These are phyloP conservation scores for Aphidius gifuensis DNA, from an alignment of 1,140 invertebrate genomes.

Conservation along the genomic window DNA sequence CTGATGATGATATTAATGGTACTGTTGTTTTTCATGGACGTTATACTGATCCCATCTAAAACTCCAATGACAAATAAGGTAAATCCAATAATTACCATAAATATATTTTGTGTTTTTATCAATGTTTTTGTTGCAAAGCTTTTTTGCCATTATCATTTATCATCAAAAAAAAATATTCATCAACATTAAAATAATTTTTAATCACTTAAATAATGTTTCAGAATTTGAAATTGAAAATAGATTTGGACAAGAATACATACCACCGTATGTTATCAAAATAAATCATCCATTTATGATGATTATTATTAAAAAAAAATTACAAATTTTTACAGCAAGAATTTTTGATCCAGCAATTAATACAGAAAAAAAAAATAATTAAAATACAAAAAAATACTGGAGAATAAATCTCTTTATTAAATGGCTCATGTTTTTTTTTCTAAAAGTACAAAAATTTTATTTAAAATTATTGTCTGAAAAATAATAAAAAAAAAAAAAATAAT, in stretches of 20 bases:
- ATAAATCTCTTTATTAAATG: too few species aligned
- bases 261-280: background rate
- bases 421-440: too few species aligned
- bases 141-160: background rate
- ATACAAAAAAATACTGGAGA: too few species aligned
- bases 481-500: too few species aligned
- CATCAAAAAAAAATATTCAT: background rate
- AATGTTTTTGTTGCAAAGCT: too few species aligned
- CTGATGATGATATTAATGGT: constrained; percentile 12
- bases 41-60: constrained; percentile 1
- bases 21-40: constrained; percentile 16
- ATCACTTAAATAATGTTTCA: background rate
- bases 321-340: too few species aligned
- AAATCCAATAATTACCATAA: background rate
- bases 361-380: too few species aligned
- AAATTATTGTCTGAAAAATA: too few species aligned
- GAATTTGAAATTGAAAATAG: constrained; percentile 15
- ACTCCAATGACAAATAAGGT: background rate
- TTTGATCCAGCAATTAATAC: too few species aligned
- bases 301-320: background rate
- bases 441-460: too few species aligned
- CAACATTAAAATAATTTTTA: background rate
- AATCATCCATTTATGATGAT: constrained; percentile 13
- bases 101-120: background rate
- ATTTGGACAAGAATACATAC: background rate